Percentiles rank a stretch among this genome's conserved stretches.
These are phyloP conservation scores for Drosophila falleni DNA, from an alignment of 2,888 invertebrate species.

Conservation along the genomic window DNA sequence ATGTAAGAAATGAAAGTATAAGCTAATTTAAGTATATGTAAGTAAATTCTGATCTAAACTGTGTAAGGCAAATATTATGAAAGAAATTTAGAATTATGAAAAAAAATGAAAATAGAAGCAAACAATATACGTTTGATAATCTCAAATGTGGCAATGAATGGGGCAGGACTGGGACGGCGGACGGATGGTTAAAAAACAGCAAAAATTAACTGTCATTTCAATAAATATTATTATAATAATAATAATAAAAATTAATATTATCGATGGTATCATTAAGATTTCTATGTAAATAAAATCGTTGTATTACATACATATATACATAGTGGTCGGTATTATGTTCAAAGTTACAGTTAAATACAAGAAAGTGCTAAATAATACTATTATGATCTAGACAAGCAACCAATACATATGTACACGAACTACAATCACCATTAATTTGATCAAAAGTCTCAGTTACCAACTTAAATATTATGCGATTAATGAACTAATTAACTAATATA, in stretches of 20 bases:
- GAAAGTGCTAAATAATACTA: constrained; percentile 28
- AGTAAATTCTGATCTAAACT: constrained; percentile 4
- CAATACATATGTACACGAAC: constrained; percentile 22
- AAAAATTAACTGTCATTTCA: constrained; percentile 33
- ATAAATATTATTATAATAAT: constrained; percentile 11
- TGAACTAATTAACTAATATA: constrained; percentile 15
- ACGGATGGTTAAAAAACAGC: constrained; percentile 3
- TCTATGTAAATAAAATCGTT: constrained; percentile 38
- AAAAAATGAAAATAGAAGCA: constrained; percentile 8
- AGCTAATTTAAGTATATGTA: constrained; percentile 21
- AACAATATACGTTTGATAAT: constrained; percentile 20
- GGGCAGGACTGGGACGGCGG: neutral
- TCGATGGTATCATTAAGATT: constrained; percentile 24
- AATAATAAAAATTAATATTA: constrained; percentile 1
- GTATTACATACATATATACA: constrained; percentile 60
- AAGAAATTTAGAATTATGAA: neutral
- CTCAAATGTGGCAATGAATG: constrained; percentile 16
- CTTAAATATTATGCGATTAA: constrained; percentile 5
- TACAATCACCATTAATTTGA: constrained; percentile 8
- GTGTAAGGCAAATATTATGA: neutral
- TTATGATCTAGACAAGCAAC: constrained; percentile 42
- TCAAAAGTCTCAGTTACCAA: neutral
- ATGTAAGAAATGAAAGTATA: constrained; percentile 6
- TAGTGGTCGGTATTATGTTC: constrained; percentile 37
- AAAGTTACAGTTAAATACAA: constrained; percentile 26